Evolutionary conservation across 2,888 invertebrate species (phyloP).

Genomic region (Trichopria drosophilae): DNA sequence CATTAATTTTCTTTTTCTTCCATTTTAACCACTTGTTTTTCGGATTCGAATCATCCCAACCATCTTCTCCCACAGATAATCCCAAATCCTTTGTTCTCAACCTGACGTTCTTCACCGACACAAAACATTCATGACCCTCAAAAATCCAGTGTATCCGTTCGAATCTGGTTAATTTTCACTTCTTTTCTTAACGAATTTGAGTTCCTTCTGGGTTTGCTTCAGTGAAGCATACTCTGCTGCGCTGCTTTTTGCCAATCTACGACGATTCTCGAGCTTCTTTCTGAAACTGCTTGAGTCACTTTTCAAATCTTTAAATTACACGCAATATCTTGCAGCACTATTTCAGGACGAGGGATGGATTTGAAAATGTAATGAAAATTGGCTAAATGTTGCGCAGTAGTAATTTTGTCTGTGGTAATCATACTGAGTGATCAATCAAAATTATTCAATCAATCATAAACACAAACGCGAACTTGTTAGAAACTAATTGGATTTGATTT

Average conservation of each 20-base stretch:
- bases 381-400: conserved; percentile 58
- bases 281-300: conserved; percentile 29
- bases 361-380: conserved; percentile 41
- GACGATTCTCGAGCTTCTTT: conserved; percentile 44
- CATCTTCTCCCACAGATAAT: no score
- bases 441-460: background rate
- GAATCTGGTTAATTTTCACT: conserved; percentile 29
- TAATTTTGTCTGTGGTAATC: conserved; percentile 44
- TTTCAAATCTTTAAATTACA: conserved; percentile 9
- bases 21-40: no score
- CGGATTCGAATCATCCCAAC: no score
- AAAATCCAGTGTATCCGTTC: no score
- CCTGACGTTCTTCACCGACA: no score
- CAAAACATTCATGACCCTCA: no score
- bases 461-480: no score
- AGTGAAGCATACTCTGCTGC: conserved; percentile 57
- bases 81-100: no score
- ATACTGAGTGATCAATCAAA: conserved; percentile 31
- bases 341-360: conserved; percentile 35
- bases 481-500: background rate
- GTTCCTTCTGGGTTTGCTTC: conserved; percentile 55
- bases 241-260: conserved; percentile 57
- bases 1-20: conserved; percentile 38
- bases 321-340: conserved; percentile 28
- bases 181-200: conserved; percentile 34